Percentiles rank a stretch among this genome's conserved stretches.
Evolutionary conservation across 2,797 vertebrate genomes (phyloP).

Genomic region (Hypotaenidia okinawae): DNA sequence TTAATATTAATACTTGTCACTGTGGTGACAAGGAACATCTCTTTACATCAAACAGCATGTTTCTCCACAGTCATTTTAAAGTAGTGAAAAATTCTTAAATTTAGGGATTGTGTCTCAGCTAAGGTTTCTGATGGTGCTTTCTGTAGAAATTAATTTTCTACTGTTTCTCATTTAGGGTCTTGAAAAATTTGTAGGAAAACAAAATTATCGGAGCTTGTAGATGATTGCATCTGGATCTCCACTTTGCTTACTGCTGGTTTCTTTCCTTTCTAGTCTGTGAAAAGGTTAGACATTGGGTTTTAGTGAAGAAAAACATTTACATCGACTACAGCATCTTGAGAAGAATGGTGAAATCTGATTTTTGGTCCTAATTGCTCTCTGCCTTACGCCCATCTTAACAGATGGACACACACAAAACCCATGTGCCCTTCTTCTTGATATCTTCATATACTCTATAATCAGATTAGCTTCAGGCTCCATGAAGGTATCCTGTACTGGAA

Average conservation of each 20-base stretch:
- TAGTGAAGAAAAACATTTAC: not conserved
- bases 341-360: not conserved
- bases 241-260: not conserved
- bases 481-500: not conserved
- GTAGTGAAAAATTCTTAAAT: not conserved
- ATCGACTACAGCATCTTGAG: not conserved
- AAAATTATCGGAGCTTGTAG: not conserved
- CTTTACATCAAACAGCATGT: not conserved
- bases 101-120: not conserved
- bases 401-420: too few species aligned
- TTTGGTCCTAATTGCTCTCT: not conserved
- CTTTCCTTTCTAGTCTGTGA: not conserved
- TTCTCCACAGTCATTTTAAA: not conserved
- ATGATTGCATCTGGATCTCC: not conserved
- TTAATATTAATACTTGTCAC: not conserved
- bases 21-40: not conserved
- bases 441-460: not conserved
- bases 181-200: not conserved
- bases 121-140: not conserved
- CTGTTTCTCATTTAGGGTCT: not conserved
- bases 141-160: not conserved
- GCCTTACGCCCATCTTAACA: not conserved
- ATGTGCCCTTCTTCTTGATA: not conserved
- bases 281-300: not conserved
- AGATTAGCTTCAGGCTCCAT: not conserved